Evolutionary conservation across 2,888 invertebrate species (phyloP).

Genomic region (Stictocephala bisonia): DNA sequence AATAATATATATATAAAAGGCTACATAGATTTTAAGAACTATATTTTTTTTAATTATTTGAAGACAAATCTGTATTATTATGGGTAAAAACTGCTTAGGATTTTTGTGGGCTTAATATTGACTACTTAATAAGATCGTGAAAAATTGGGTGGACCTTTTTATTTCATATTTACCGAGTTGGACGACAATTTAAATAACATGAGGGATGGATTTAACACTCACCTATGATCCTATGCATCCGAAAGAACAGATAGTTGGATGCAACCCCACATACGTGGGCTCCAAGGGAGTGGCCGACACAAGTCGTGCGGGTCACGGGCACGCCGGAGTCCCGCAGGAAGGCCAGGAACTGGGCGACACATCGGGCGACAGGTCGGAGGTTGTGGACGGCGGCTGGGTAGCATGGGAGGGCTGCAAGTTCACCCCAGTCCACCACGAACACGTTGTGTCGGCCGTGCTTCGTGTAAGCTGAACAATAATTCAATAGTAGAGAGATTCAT

Average conservation of each 20-base stretch:
- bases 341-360: conserved; percentile 74
- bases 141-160: background rate
- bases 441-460: conserved; percentile 81
- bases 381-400: conserved; percentile 82
- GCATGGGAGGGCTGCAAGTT: conserved; percentile 74
- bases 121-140: too few species aligned
- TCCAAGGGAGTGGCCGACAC: conserved; percentile 79
- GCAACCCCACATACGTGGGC: conserved; percentile 82
- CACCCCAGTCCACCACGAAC: conserved; percentile 83
- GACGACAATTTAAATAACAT: background rate
- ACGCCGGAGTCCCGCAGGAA: conserved; percentile 75
- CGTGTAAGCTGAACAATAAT: conserved; percentile 75
- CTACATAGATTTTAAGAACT: too few species aligned
- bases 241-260: conserved; percentile 77
- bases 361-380: conserved; percentile 76
- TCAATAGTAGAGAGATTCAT: too few species aligned
- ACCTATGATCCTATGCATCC: conserved; percentile 80
- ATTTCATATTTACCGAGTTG: background rate
- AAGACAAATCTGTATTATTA: too few species aligned
- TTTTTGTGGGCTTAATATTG: background rate
- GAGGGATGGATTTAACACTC: too few species aligned
- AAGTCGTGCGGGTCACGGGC: conserved; percentile 72
- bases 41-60: too few species aligned
- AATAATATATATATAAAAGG: too few species aligned
- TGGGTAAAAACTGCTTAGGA: too few species aligned